phyloP scores from a whole-genome alignment of 2,888 invertebrate species.

The Timema podura region DNA sequence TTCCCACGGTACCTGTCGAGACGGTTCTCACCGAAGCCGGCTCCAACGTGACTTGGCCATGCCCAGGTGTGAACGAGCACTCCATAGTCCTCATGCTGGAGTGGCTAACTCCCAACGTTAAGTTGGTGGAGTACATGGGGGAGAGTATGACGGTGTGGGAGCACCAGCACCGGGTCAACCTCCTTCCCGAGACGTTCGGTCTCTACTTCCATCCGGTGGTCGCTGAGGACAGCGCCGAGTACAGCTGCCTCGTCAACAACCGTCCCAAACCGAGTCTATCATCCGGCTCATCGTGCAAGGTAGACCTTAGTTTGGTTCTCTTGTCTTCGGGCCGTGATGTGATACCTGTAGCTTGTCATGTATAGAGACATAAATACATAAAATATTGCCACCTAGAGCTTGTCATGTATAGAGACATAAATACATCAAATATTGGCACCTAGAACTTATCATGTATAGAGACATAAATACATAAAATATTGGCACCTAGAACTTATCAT shows the following conservation, averaged over 20 bases:
- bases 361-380: too few relatives aligned
- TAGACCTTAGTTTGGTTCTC: slow-evolving; percentile 42
- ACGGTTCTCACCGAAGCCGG: slow-evolving; percentile 60
- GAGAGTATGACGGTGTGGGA: slow-evolving; percentile 52
- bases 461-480: too few relatives aligned
- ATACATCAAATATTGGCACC: too few relatives aligned
- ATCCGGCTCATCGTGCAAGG: slow-evolving; percentile 64
- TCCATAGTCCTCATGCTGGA: slow-evolving; percentile 60
- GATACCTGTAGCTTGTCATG: too few relatives aligned
- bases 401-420: too few relatives aligned
- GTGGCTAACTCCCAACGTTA: slow-evolving; percentile 52
- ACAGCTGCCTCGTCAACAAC: slow-evolving; percentile 65
- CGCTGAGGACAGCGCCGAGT: slow-evolving; percentile 61
- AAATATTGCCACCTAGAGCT: too few relatives aligned
- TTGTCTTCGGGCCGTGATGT: too few relatives aligned
- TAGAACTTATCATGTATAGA: too few relatives aligned
- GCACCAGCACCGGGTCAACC: slow-evolving; percentile 53
- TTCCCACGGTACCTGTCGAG: slow-evolving; percentile 54
- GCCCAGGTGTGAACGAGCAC: slow-evolving; percentile 65
- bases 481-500: too few relatives aligned
- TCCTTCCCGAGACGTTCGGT: slow-evolving; percentile 57
- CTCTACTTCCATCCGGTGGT: slow-evolving; percentile 59
- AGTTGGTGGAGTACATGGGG: slow-evolving; percentile 51
- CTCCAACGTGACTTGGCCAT: slow-evolving; percentile 60
- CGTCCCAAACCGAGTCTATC: slow-evolving; percentile 60